Evolutionary conservation across 1,140 invertebrate genomes (phyloP).

Genomic region (Copidosoma floridanum): DNA sequence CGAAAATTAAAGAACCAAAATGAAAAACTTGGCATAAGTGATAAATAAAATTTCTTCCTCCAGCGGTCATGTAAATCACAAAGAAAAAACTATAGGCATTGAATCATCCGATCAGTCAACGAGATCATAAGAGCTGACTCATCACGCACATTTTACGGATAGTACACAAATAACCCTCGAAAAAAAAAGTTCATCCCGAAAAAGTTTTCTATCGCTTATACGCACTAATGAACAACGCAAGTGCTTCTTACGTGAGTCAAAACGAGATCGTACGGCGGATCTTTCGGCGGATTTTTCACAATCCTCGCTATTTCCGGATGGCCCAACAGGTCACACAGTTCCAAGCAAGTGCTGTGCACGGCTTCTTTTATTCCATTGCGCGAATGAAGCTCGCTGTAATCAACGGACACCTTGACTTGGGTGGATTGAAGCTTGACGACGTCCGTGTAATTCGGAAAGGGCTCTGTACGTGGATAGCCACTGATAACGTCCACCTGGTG

Average conservation of each 20-base stretch:
- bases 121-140: too few species aligned
- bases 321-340: conserved; percentile 1
- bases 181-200: too few species aligned
- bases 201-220: too few species aligned
- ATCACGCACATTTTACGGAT: too few species aligned
- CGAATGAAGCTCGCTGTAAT: not conserved
- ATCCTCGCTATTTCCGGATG: conserved; percentile 29
- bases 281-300: conserved; percentile 34
- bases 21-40: too few species aligned
- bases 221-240: too few species aligned
- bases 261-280: conserved; percentile 38
- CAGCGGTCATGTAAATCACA: too few species aligned
- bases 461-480: conserved; percentile 35
- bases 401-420: not conserved
- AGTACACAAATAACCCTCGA: too few species aligned
- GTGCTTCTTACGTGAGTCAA: conserved; percentile 33
- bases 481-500: conserved; percentile 52
- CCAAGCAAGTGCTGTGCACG: not conserved
- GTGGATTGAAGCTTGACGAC: not conserved
- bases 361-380: not conserved
- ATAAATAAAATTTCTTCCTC: too few species aligned
- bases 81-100: too few species aligned
- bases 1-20: too few species aligned
- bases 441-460: conserved; percentile 48
- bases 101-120: too few species aligned